A percentile compares a stretch with the other conserved stretches of the same genome.
Conservation (phyloP, 2,113 vertebrate species). For the Junco hyemalis region DNA sequence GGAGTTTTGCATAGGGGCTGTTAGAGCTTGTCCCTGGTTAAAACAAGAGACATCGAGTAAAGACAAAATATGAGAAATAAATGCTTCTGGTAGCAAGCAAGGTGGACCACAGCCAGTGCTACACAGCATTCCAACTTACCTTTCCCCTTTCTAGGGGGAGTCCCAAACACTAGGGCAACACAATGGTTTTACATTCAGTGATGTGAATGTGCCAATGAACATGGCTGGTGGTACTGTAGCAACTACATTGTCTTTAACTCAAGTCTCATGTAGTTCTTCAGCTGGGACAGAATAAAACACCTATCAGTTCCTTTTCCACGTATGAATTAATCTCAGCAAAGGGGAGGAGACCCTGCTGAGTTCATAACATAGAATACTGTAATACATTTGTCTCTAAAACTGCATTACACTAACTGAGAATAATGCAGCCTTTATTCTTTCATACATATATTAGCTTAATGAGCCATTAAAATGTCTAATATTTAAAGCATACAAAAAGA, state of each 20-base stretch:
- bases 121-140: not conserved
- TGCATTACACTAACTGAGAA: not conserved
- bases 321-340: not conserved
- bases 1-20: not conserved
- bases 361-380: not conserved
- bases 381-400: not conserved
- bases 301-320: not conserved
- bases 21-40: not conserved
- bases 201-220: not conserved
- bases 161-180: not conserved
- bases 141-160: not conserved
- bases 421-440: not conserved
- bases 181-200: not conserved
- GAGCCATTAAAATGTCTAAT: not conserved
- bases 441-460: not conserved
- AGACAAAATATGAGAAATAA: not conserved
- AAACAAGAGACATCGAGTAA: not conserved
- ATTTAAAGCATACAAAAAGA: not conserved
- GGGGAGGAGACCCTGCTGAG: not conserved
- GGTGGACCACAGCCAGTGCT: not conserved
- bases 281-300: not conserved
- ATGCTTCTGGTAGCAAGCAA: not conserved
- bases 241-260: not conserved
- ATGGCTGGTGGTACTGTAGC: not conserved
- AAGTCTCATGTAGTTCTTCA: not conserved